A percentile compares a stretch with the other conserved stretches of the same genome.
These are phyloP conservation scores for Todiramphus chloris DNA, from an alignment of 2,113 vertebrate genomes.

Conservation along the genomic window DNA sequence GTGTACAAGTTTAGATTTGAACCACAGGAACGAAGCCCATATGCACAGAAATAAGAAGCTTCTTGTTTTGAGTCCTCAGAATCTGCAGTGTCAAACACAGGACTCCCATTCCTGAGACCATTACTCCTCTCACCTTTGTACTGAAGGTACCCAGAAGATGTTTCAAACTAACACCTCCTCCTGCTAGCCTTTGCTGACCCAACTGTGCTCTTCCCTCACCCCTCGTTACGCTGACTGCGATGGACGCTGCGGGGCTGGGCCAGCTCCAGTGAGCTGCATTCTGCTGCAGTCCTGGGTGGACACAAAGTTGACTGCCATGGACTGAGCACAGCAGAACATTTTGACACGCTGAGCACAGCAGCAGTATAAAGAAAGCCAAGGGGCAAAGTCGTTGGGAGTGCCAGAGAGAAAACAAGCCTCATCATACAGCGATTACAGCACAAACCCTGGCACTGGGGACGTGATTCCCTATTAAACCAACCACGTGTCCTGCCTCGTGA, in stretches of 20 bases:
- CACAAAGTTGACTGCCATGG: background rate
- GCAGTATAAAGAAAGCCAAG: background rate
- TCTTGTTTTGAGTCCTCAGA: background rate
- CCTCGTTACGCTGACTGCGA: background rate
- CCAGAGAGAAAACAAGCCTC: background rate
- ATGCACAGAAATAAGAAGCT: background rate
- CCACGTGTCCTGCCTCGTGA: background rate
- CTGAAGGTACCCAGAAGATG: background rate
- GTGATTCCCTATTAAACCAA: background rate
- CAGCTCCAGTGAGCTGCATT: background rate
- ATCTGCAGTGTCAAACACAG: background rate
- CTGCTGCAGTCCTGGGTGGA: background rate
- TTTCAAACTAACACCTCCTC: background rate
- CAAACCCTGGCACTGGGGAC: background rate
- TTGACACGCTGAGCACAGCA: background rate
- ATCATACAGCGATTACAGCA: background rate
- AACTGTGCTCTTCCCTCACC: background rate
- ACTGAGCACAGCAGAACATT: background rate
- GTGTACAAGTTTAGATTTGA: background rate
- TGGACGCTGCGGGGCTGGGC: rapidly evolving
- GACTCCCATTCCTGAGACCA: background rate
- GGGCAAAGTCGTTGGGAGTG: background rate
- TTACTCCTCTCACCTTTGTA: background rate
- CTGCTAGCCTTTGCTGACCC: background rate
- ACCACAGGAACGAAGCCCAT: background rate